A percentile compares a stretch with the other conserved stretches of the same genome.
These are phyloP conservation scores for Chironomus striatipennis DNA, from an alignment of 1,140 invertebrate species.

Conservation along the genomic window DNA sequence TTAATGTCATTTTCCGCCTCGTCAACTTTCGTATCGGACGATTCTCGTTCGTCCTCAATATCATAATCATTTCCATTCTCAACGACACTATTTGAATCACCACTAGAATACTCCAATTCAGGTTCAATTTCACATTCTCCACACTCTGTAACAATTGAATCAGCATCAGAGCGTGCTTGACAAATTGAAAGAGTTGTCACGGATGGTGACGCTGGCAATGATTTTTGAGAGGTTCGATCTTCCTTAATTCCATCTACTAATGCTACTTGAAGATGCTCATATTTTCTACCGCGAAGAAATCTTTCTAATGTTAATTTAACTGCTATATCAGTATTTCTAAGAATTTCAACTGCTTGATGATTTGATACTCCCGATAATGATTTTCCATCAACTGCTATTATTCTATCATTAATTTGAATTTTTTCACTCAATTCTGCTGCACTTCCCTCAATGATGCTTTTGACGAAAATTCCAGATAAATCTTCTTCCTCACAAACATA, in stretches of 20 bases:
- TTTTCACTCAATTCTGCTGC: slow-evolving; percentile 79
- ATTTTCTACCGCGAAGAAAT: slow-evolving; percentile 79
- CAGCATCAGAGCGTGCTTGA: slow-evolving; percentile 43
- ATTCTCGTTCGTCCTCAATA: slow-evolving; percentile 25
- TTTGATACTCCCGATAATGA: slow-evolving; percentile 76
- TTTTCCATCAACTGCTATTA: slow-evolving; percentile 75
- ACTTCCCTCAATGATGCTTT: slow-evolving; percentile 86
- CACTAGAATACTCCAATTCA: slow-evolving; percentile 55
- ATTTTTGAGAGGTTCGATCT: slow-evolving; percentile 46
- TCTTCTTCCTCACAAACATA: slow-evolving; percentile 72
- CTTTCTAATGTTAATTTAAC: slow-evolving; percentile 74
- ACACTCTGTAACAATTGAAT: slow-evolving; percentile 45
- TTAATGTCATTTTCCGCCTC: too few relatives aligned
- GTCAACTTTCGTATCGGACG: slow-evolving; percentile 27
- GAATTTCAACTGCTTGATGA: slow-evolving; percentile 80
- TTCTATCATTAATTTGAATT: slow-evolving; percentile 88
- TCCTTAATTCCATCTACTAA: slow-evolving; percentile 54
- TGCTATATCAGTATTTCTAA: slow-evolving; percentile 70
- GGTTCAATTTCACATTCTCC: slow-evolving; percentile 44
- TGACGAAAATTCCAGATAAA: slow-evolving; percentile 90
- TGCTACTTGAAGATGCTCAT: slow-evolving; percentile 78
- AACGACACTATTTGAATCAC: slow-evolving; percentile 49
- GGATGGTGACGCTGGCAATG: slow-evolving; percentile 57
- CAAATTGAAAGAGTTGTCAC: slow-evolving; percentile 57
- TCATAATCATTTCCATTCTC: slow-evolving; percentile 30